phyloP scores from a whole-genome alignment of 2,888 invertebrate genomes.

The Lamellibrachia satsuma region DNA sequence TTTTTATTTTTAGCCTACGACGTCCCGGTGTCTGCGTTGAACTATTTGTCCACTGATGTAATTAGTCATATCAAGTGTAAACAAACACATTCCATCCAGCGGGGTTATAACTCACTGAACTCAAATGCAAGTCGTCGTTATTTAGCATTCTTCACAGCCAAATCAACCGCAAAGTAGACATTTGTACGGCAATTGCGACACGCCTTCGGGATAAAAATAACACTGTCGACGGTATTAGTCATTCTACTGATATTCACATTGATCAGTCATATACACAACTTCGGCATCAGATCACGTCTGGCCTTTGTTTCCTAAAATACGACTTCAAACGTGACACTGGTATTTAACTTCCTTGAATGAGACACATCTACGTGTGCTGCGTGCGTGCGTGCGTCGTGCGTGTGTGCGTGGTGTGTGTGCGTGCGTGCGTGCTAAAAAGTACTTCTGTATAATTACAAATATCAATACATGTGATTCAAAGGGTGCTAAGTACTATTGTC shows the following conservation, averaged over 20 bases:
- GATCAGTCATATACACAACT: background rate
- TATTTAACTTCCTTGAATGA: conserved; percentile 5
- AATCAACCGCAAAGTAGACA: background rate
- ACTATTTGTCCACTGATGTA: background rate
- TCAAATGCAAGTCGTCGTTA: background rate
- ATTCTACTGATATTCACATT: background rate
- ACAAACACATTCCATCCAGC: background rate
- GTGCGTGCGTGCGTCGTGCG: background rate
- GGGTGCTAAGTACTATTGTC: no score
- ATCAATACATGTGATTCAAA: no score
- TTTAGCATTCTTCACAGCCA: background rate
- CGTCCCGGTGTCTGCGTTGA: background rate
- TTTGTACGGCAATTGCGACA: background rate
- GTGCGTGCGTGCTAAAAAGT: background rate
- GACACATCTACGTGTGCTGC: background rate
- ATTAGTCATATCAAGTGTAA: background rate
- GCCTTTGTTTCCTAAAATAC: background rate
- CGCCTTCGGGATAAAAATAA: background rate
- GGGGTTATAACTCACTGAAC: background rate
- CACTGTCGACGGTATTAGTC: background rate
- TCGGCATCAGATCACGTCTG: background rate
- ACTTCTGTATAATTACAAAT: background rate
- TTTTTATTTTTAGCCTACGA: background rate
- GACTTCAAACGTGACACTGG: background rate
- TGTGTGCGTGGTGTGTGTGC: background rate